Evolutionary conservation across 2,888 invertebrate genomes (phyloP).

Genomic region (Autographa gamma): DNA sequence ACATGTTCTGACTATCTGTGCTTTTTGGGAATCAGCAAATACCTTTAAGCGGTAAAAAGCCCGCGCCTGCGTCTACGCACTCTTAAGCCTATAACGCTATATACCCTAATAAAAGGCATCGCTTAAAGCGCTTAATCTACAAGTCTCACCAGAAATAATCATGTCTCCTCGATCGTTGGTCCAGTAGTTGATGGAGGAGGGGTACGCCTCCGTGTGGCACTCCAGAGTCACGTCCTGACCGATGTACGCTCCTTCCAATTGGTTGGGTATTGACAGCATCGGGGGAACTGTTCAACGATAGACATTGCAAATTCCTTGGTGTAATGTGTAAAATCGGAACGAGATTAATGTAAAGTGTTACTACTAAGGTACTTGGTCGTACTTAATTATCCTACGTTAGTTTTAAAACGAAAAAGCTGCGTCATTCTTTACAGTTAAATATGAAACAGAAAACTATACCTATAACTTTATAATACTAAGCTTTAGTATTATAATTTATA

Average conservation of each 20-base stretch:
- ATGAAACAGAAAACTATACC: no score
- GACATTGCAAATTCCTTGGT: background rate
- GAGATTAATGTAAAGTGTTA: no score
- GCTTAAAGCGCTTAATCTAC: constrained; percentile 23
- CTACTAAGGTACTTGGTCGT: no score
- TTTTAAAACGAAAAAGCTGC: no score
- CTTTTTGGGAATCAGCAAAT: no score
- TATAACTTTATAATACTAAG: no score
- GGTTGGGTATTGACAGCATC: constrained; percentile 97
- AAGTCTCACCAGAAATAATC: constrained; percentile 95
- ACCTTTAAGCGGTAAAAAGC: no score
- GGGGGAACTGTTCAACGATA: constrained; percentile 92
- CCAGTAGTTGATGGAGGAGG: constrained; percentile 98
- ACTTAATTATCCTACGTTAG: no score
- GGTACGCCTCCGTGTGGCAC: constrained; percentile 97
- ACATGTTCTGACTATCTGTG: no score
- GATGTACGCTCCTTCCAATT: constrained; percentile 96
- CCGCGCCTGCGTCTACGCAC: background rate
- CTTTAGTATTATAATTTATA: no score
- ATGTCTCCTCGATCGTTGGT: constrained; percentile 96
- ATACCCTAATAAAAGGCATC: background rate
- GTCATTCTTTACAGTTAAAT: no score
- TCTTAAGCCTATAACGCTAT: background rate
- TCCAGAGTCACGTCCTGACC: constrained; percentile 96
- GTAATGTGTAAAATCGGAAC: no score